Evolutionary conservation across 2,797 vertebrate species (phyloP).

Genomic region (Enteromius viviparus): DNA sequence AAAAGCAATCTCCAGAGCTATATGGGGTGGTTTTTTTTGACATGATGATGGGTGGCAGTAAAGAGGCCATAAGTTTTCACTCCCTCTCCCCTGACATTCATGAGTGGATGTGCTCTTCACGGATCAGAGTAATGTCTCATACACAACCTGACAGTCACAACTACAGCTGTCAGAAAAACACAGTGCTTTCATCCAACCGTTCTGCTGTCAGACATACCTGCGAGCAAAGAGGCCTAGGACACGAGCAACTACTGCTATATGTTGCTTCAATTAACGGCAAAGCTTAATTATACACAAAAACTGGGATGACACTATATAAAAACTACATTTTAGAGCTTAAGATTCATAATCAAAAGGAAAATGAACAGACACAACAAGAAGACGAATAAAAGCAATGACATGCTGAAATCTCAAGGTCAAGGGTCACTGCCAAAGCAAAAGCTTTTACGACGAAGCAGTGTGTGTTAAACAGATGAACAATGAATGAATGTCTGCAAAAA

Average conservation of each 20-base stretch:
- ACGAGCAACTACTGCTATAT: background rate
- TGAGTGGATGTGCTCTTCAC: constrained; percentile 22
- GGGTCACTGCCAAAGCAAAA: background rate
- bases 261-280: background rate
- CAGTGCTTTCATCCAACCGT: background rate
- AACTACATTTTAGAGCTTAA: background rate
- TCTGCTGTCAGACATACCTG: background rate
- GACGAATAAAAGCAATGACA: background rate
- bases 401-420: background rate
- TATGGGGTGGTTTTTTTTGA: background rate
- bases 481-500: background rate
- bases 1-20: background rate
- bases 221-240: background rate
- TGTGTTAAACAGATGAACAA: constrained; percentile 11
- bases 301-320: background rate
- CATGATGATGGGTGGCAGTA: background rate
- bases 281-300: background rate
- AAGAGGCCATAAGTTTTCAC: background rate
- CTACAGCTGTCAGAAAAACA: constrained; percentile 4
- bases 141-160: constrained; percentile 14
- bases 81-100: constrained; percentile 5
- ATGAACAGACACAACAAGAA: background rate
- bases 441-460: background rate
- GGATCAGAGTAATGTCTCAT: constrained; percentile 24
- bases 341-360: background rate